Evolutionary conservation across 2,888 invertebrate species (phyloP).

Genomic region (Cylindroiulus punctatus): DNA sequence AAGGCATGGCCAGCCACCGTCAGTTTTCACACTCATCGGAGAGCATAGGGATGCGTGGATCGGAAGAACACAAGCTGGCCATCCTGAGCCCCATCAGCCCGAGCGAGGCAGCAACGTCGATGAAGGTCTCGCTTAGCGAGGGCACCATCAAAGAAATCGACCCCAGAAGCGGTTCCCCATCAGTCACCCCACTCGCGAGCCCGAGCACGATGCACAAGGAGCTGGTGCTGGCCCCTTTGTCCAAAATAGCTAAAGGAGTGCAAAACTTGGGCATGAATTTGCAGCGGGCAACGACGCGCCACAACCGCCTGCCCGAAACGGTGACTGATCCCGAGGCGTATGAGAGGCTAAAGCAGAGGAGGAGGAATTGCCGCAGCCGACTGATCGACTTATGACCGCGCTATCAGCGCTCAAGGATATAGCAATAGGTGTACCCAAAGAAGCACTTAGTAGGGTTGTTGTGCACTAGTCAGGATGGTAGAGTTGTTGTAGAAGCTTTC

Average conservation of each 20-base stretch:
- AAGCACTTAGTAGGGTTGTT: not conserved
- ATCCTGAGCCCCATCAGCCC: not conserved
- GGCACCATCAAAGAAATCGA: constrained; percentile 72
- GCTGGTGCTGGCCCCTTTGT: constrained; percentile 70
- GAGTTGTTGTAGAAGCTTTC: not conserved
- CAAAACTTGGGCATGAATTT: constrained; percentile 85
- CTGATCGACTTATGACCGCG: constrained; percentile 59
- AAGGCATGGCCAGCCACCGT: constrained; percentile 54
- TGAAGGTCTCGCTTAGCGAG: constrained; percentile 82
- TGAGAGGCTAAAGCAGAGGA: constrained; percentile 57
- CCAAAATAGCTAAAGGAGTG: constrained; percentile 86
- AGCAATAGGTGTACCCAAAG: not conserved
- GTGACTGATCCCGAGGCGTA: constrained; percentile 56
- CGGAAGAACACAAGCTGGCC: not conserved
- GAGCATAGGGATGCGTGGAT: constrained; percentile 53
- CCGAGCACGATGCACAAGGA: constrained; percentile 53
- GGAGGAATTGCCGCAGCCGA: constrained; percentile 59
- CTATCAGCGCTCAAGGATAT: not conserved
- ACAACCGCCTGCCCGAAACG: not conserved
- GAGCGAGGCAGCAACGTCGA: constrained; percentile 61
- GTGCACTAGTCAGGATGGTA: not conserved
- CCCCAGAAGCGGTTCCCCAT: constrained; percentile 28
- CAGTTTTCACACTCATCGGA: constrained; percentile 62
- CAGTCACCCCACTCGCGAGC: constrained; percentile 44
- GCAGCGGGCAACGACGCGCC: constrained; percentile 40